phyloP scores from a whole-genome alignment of 2,888 invertebrate species.

The Nysson spinosus region DNA sequence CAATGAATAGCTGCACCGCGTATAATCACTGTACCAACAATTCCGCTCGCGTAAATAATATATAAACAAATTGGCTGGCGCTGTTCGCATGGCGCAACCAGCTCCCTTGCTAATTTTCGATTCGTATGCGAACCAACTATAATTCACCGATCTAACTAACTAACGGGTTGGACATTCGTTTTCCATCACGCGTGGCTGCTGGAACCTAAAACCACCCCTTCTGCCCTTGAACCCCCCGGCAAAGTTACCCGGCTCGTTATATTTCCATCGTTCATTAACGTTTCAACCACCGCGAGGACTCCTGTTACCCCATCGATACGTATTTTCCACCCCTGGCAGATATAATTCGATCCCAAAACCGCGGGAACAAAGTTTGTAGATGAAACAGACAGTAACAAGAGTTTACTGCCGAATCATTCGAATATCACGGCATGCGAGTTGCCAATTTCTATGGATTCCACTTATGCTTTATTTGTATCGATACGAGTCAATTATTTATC shows the following conservation, averaged over 20 bases:
- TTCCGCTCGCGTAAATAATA: constrained; percentile 38
- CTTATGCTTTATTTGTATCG: no score
- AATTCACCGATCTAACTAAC: constrained; percentile 46
- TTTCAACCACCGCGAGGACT: constrained; percentile 44
- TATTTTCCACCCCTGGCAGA: constrained; percentile 10
- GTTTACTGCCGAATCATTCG: constrained; percentile 38
- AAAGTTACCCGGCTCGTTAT: constrained; percentile 25
- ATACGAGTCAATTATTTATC: no score
- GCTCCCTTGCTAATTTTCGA: constrained; percentile 36
- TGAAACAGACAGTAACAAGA: constrained; percentile 47
- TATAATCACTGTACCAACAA: not conserved
- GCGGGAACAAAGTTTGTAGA: constrained; percentile 47
- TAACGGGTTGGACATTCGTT: constrained; percentile 35
- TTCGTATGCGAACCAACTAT: constrained; percentile 28
- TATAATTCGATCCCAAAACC: constrained; percentile 33
- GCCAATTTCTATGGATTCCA: no score
- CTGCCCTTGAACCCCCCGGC: not conserved
- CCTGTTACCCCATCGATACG: constrained; percentile 38
- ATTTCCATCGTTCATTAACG: constrained; percentile 56
- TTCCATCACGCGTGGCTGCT: constrained; percentile 4
- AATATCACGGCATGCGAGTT: no score
- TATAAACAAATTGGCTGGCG: constrained; percentile 9
- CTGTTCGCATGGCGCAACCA: not conserved
- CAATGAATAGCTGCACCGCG: not conserved
- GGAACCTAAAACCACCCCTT: no score